Evolutionary conservation across 2,888 invertebrate species (phyloP).

Genomic region (Ophion costatus): DNA sequence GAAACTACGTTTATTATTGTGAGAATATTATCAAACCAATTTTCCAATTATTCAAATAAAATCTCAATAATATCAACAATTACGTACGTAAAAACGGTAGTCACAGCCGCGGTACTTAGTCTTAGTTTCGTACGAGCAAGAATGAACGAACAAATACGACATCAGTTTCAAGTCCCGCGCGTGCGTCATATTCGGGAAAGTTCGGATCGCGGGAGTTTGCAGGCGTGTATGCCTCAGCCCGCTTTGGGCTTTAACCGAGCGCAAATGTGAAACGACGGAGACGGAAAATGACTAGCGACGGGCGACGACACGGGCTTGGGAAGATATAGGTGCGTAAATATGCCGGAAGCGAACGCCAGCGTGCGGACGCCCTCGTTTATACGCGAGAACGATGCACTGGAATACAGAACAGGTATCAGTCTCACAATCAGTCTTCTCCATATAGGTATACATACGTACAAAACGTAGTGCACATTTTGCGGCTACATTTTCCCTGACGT

Average conservation of each 20-base stretch:
- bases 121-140: not conserved
- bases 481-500: constrained; percentile 49
- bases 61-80: too few species aligned
- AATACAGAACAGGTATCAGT: constrained; percentile 29
- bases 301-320: not conserved
- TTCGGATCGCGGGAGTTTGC: not conserved
- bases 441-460: constrained; percentile 14
- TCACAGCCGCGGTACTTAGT: not conserved
- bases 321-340: constrained; percentile 45
- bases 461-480: constrained; percentile 32
- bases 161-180: not conserved
- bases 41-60: too few species aligned
- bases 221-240: not conserved
- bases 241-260: constrained; percentile 14
- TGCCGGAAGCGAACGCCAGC: constrained; percentile 31
- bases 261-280: constrained; percentile 30
- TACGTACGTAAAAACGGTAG: too few species aligned
- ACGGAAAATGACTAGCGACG: constrained; percentile 3
- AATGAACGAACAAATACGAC: not conserved
- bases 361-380: constrained; percentile 35
- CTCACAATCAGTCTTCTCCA: not conserved
- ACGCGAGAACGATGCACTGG: constrained; percentile 36
- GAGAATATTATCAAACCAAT: too few species aligned
- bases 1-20: too few species aligned
- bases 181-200: not conserved